Base-by-base conservation (phyloP, 2,113 vertebrate species). In the Rhipidura dahli region DNA sequence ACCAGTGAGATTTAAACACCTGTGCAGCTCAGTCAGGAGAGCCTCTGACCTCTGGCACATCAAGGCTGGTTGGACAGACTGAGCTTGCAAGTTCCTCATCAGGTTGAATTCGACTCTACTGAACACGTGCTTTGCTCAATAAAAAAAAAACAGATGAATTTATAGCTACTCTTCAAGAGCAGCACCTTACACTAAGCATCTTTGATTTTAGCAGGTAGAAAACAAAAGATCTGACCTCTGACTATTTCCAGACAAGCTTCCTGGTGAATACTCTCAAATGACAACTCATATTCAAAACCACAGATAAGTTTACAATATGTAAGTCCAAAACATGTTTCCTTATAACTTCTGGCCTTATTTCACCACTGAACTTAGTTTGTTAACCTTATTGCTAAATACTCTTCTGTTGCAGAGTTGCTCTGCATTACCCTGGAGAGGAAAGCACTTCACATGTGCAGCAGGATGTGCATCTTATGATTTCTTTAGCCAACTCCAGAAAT, bases 281-380 rank as follows among this genome's bases (percentile, higher is more conserved):
- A 60, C n/a, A 79, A 71, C 20, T 72, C 40, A 10, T 16, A 44
- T 35, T 65, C 47, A 65, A 39, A 63, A 71, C 3, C 26, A 87
- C 35, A 84, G 60, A 15, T 23, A 12, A 64, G 30, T 14, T 77
- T 65, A 59, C 0, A 0, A 40, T 31, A 56, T 9, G 2, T 22
- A 76, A 85, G 24, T 54, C 57, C 26, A 45, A 49, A 87, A 76
- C 6, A 24, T 4, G 1, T 65, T 59, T 72, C 40, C 20, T 40
- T 59, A 35, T 44, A 21, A 30, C 26, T 88, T 88, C 63, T 61
- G 63, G n/a, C 65, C 40, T 56, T 86, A 57, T 3, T 78, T 44
- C 50, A 66, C 18, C 10, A 24, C 35, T 5, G 3, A 39, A 33
- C 7, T 15, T 4, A 54, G 10, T 60, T 28, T 90, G 28, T 44